Base-by-base conservation (phyloP, 2,113 vertebrate species). In the Vulpes ferrilata region DNA sequence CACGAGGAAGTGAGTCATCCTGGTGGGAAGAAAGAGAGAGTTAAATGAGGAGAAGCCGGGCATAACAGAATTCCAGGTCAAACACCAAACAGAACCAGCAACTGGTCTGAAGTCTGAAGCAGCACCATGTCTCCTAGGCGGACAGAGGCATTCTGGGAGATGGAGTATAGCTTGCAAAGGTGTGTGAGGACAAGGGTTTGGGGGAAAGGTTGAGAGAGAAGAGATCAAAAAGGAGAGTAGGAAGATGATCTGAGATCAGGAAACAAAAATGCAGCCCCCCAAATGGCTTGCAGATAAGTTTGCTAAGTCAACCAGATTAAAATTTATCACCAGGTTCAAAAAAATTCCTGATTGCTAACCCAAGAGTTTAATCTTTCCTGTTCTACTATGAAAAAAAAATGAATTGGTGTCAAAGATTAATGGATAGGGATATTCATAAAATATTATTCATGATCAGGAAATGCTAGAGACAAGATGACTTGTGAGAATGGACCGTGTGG, bases 91-190 rank as follows among this genome's bases (percentile, higher is more conserved):
- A 11, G 16, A 92, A 27, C 10, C 30, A 17, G 13, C 38, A 5
- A 1, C 30, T 23, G 2, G 13, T 2, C 0, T 5, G 4, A 25
- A 13, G 2, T 4, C 11, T 11, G 0, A 11, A 22, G n/a, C 16
- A 0, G 25, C 19, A 6, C 11, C 6, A 0, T 51, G 43, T 53
- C 43, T 62, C 15, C 3, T 0, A 2, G 27, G 62, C 7, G 19
- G 9, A 0, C 9, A 20, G 7, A n/a, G 38, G 11, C 3, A 0
- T 22, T 27, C 64, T 64, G 32, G 11, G 11, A 23, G 65, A 4
- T 27, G 32, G 69, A 20, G 11, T 1, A 16, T 10, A 11, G 17
- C 27, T 9, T 8, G 12, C 23, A 48, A 7, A 43, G 8, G 27
- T 20, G 7, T 57, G 20, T 2, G 12, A 35, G 43, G 16, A 8